Percentiles rank a stretch among this genome's conserved stretches.
phyloP scores from a whole-genome alignment of 1,140 invertebrate species.

The Drosophila subobscura region DNA sequence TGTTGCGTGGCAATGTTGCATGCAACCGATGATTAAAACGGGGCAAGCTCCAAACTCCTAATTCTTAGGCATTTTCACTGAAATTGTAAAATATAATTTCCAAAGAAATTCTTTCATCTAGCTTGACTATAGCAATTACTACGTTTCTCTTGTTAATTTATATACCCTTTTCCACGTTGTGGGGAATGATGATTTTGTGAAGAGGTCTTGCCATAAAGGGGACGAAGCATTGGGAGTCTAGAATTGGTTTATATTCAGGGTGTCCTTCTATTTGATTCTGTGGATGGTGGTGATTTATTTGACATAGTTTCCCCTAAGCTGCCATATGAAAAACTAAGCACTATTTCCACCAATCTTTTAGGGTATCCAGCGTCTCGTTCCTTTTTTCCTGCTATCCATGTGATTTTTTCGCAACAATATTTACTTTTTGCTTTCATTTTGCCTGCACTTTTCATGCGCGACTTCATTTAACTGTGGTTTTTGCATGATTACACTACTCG shows the following conservation, averaged over 20 bases:
- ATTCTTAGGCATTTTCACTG: constrained; percentile 74
- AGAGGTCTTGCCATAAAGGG: too few species aligned
- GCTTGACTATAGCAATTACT: constrained; percentile 54
- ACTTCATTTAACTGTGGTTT: constrained; percentile 75
- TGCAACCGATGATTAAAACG: constrained; percentile 78
- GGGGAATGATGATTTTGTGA: too few species aligned
- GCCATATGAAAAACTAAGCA: too few species aligned
- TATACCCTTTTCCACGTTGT: too few species aligned
- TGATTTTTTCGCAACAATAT: constrained; percentile 27
- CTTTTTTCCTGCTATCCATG: not conserved
- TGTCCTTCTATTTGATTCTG: too few species aligned
- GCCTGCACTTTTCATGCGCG: constrained; percentile 66
- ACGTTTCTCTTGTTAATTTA: constrained; percentile 60
- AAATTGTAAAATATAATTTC: constrained; percentile 75
- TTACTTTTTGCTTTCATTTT: constrained; percentile 36
- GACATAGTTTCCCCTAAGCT: too few species aligned
- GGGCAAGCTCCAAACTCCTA: constrained; percentile 63
- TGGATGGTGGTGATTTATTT: too few species aligned
- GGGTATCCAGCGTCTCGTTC: too few species aligned
- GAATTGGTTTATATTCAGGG: too few species aligned
- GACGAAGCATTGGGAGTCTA: too few species aligned
- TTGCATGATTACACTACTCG: constrained; percentile 53
- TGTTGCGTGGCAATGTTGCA: constrained; percentile 40
- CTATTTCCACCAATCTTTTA: too few species aligned
- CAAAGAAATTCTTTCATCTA: constrained; percentile 61